phyloP scores from a whole-genome alignment of 1,140 invertebrate species.

The Rhopalosiphum padi region DNA sequence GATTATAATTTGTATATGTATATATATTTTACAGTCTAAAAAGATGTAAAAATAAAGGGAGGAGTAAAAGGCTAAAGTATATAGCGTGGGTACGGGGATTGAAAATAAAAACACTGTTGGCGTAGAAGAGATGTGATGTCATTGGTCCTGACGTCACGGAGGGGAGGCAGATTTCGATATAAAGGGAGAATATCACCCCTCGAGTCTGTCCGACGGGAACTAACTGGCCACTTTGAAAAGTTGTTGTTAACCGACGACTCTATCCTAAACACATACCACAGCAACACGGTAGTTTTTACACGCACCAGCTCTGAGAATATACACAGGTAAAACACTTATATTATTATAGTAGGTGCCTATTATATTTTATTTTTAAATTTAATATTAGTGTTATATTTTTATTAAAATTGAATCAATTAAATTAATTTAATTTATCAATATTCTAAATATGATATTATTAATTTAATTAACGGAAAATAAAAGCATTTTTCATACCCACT shows the following conservation, averaged over 20 bases:
- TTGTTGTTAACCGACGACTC: slow-evolving; percentile 55
- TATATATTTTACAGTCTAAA: neutral
- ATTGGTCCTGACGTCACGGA: slow-evolving; percentile 54
- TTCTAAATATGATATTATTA: neutral
- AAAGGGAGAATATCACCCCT: slow-evolving; percentile 49
- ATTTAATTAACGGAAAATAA: neutral
- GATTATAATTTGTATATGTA: neutral
- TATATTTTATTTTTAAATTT: neutral
- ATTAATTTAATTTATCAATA: neutral
- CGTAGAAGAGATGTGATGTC: slow-evolving; percentile 40
- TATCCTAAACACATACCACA: slow-evolving; percentile 11
- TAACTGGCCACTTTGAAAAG: slow-evolving; percentile 53
- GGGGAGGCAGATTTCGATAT: slow-evolving; percentile 40
- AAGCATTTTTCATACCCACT: neutral
- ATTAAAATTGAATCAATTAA: neutral
- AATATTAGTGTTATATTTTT: neutral
- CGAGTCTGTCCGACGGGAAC: slow-evolving; percentile 50
- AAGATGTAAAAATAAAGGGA: neutral
- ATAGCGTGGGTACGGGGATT: slow-evolving; percentile 22
- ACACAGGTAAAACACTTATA: slow-evolving; percentile 40
- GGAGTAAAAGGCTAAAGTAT: neutral
- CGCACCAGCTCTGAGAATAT: neutral
- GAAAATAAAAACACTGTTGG: slow-evolving; percentile 42
- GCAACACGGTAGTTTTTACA: slow-evolving; percentile 24
- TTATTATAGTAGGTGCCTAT: neutral